A percentile compares a stretch with the other conserved stretches of the same genome.
phyloP scores from a whole-genome alignment of 2,797 vertebrate species.

The Acomys russatus region DNA sequence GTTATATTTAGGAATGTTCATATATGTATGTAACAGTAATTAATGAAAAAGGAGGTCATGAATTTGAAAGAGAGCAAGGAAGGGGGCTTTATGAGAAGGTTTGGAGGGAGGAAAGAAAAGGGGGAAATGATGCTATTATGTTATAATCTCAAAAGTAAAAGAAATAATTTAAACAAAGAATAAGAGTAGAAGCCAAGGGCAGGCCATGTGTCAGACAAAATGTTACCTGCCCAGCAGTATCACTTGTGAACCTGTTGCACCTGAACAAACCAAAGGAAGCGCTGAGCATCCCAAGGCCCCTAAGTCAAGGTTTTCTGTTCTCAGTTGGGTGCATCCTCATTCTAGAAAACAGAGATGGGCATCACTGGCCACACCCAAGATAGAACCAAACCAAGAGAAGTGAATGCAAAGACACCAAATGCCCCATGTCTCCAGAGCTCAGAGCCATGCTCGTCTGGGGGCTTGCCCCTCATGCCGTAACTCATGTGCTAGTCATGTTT shows the following conservation, averaged over 20 bases:
- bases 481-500: neutral
- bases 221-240: neutral
- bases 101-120: neutral
- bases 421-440: neutral
- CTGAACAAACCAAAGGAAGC: neutral
- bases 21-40: neutral
- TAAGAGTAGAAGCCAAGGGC: neutral
- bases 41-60: neutral
- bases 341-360: neutral
- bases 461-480: neutral
- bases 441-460: neutral
- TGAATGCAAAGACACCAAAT: neutral
- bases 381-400: neutral
- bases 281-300: neutral
- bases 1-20: neutral
- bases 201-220: neutral
- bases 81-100: neutral
- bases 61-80: neutral
- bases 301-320: neutral
- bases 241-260: neutral
- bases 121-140: neutral
- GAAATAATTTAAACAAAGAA: neutral
- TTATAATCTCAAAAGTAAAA: neutral
- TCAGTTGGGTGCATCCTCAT: neutral
- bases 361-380: neutral